Conservation (phyloP, 2,888 invertebrate genomes). For the Eupeodes luniger region DNA sequence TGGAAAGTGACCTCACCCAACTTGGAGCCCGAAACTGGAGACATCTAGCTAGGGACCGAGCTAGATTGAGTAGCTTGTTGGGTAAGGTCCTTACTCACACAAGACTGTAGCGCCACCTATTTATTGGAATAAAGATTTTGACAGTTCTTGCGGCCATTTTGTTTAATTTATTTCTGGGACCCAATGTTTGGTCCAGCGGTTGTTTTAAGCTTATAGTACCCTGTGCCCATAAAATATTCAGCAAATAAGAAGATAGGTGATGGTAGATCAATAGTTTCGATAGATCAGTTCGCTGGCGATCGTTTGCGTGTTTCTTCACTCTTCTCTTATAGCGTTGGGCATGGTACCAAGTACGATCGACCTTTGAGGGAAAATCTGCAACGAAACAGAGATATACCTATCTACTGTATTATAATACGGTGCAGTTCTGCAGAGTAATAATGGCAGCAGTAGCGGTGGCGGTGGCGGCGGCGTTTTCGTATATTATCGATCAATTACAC, state of each 20-base stretch:
- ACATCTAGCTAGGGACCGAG: too few relatives aligned
- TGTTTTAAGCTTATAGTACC: background rate
- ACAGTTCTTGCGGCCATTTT: too few relatives aligned
- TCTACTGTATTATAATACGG: background rate
- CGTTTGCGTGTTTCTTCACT: constrained; percentile 63
- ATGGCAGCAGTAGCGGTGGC: background rate
- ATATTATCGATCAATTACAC: constrained; percentile 72
- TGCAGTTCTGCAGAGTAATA: too few relatives aligned
- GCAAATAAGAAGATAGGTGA: constrained; percentile 15
- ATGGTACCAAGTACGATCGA: constrained; percentile 56
- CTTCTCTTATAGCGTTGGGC: background rate
- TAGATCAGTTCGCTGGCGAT: constrained; percentile 45
- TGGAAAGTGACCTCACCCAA: too few relatives aligned
- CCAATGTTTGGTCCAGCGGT: too few relatives aligned
- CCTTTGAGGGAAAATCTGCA: constrained; percentile 44
- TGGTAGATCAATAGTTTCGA: constrained; percentile 36
- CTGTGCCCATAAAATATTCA: background rate
- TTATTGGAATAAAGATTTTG: too few relatives aligned
- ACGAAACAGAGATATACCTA: background rate
- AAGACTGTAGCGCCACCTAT: too few relatives aligned
- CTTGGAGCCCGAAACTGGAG: too few relatives aligned
- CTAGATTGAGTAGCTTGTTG: too few relatives aligned
- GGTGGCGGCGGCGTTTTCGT: constrained; percentile 25
- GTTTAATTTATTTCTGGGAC: too few relatives aligned
- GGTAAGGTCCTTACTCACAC: too few relatives aligned